Evolutionary conservation across 2,888 invertebrate genomes (phyloP).

Genomic region (Endotricha flammealis): DNA sequence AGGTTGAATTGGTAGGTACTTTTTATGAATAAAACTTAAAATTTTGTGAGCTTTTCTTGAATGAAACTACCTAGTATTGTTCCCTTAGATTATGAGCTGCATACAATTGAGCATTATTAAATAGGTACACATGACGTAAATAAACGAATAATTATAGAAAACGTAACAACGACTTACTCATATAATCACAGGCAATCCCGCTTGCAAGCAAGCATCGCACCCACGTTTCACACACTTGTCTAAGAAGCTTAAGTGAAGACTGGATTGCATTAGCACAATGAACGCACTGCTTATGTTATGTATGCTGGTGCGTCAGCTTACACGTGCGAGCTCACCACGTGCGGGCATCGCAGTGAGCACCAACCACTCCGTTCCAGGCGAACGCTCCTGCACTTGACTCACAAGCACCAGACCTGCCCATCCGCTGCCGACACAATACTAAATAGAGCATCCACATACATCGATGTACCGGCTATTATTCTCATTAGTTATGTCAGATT

Average conservation of each 20-base stretch:
- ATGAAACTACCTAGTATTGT: too few relatives aligned
- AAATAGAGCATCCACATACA: slow-evolving; percentile 47
- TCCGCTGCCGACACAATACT: slow-evolving; percentile 49
- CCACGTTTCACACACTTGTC: not conserved
- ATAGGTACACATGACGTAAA: too few relatives aligned
- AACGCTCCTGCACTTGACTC: slow-evolving; percentile 72
- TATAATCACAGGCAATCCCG: too few relatives aligned
- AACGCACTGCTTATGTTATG: slow-evolving; percentile 27
- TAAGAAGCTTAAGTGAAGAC: slow-evolving; percentile 2
- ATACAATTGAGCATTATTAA: too few relatives aligned
- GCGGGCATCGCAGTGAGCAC: slow-evolving; percentile 59
- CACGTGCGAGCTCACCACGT: slow-evolving; percentile 63
- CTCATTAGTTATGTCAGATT: slow-evolving; percentile 6
- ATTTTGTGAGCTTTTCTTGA: too few relatives aligned
- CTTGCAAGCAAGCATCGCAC: too few relatives aligned
- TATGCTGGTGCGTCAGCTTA: slow-evolving; percentile 46
- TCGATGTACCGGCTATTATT: slow-evolving; percentile 7
- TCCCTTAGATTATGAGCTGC: too few relatives aligned
- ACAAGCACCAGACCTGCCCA: slow-evolving; percentile 48
- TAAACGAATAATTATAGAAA: too few relatives aligned
- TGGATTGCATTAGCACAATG: slow-evolving; percentile 28
- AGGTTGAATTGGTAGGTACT: too few relatives aligned
- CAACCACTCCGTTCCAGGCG: slow-evolving; percentile 58
- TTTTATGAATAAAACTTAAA: too few relatives aligned
- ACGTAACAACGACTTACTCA: too few relatives aligned